Evolutionary conservation across 2,888 invertebrate genomes (phyloP), one percentile per base, ranked within the genome.

Genomic region (Sepiola atlantica): DNA sequence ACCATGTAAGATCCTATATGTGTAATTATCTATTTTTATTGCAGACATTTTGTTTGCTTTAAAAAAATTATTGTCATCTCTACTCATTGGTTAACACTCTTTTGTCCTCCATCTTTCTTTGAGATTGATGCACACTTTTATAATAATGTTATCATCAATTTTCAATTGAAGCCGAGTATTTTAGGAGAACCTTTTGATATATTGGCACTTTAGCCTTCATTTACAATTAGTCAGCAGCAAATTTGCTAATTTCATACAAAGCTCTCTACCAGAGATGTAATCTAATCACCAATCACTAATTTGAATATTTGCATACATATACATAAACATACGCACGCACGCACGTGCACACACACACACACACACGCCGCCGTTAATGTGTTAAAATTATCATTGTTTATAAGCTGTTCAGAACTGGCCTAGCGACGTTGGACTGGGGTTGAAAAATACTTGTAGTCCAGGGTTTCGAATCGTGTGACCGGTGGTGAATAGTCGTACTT

Each of bases 91-190:
- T 77, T 77, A 77, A 77, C 12, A 77, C 28, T 77, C 77, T n/a
- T n/a, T 77, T 77, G 77, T 77, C 77, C 77, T 77, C 77, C 10
- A 77, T 77, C 28, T 77, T 77, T 77, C 77, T 77, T 77, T 77
- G 77, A 77, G 77, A 28, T 77, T 77, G 77, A 77, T 28, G 28
- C 77, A 77, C 28, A 28, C 28, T 77, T 77, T 77, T n/a, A 77
- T 77, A n/a, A n/a, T n/a, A 77, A 77, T 77, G 77, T 77, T 77
- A n/a, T 77, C 77, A 77, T 77, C n/a, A 77, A 77, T 77, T 77
- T 77, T 77, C 77, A 77, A 77, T 77, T 77, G 77, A 77, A n/a
- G n/a, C 77, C 77, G 28, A 77, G 28, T n/a, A 77, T 77, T 77
- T n/a, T 77, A 12, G 77, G 77, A 77, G n/a, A 77, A n/a, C 28